A percentile compares a stretch with the other conserved stretches of the same genome.
These are phyloP conservation scores for Papilio elwesi DNA, from an alignment of 2,888 invertebrate species.

Conservation along the genomic window DNA sequence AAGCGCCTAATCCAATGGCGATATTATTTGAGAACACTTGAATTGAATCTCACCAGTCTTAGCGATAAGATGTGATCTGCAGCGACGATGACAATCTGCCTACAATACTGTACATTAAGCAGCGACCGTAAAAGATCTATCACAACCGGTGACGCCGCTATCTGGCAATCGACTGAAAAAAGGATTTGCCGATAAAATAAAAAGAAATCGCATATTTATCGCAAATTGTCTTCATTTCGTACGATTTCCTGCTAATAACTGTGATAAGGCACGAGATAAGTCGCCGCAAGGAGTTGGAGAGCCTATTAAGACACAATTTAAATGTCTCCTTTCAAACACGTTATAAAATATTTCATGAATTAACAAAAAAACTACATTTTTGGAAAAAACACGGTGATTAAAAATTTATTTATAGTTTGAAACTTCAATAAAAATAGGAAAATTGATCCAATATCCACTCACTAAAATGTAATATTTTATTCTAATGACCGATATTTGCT, in stretches of 20 bases:
- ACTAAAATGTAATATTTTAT: too few relatives aligned
- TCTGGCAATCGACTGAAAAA: constrained; percentile 79
- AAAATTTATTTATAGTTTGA: too few relatives aligned
- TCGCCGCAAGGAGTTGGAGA: constrained; percentile 52
- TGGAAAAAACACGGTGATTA: too few relatives aligned
- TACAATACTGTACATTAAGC: constrained; percentile 29
- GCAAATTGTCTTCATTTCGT: constrained; percentile 73
- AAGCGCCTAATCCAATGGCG: constrained; percentile 15
- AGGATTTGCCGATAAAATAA: constrained; percentile 72
- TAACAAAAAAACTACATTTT: neutral
- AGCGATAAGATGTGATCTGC: constrained; percentile 57
- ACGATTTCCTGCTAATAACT: constrained; percentile 69
- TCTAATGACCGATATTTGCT: too few relatives aligned
- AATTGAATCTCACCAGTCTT: constrained; percentile 52
- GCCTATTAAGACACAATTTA: constrained; percentile 48
- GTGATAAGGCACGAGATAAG: constrained; percentile 67
- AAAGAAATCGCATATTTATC: constrained; percentile 76
- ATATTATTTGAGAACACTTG: constrained; percentile 36
- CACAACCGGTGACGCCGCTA: constrained; percentile 72
- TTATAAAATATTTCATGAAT: neutral
- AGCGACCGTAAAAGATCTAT: constrained; percentile 47
- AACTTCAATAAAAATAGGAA: too few relatives aligned
- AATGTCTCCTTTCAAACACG: neutral
- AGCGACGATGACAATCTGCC: constrained; percentile 44
- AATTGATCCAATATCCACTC: too few relatives aligned